Conservation (phyloP, 2,888 invertebrate species). For the Plebejus argus region DNA sequence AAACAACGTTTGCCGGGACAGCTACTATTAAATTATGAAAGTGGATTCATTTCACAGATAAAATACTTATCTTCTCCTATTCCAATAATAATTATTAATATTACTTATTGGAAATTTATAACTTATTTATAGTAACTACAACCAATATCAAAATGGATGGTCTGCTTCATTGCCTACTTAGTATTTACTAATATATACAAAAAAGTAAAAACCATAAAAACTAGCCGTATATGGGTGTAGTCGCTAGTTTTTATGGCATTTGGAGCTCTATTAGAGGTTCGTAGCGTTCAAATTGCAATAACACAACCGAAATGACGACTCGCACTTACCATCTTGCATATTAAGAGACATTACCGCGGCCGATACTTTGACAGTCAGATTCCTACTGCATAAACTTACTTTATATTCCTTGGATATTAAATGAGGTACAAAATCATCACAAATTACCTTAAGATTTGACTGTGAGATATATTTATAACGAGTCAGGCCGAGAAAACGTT, state of each 20-base stretch:
- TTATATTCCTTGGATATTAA: constrained; percentile 80
- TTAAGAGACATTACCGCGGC: constrained; percentile 36
- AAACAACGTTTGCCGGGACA: too few relatives aligned
- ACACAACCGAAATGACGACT: constrained; percentile 14
- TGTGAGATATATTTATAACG: constrained; percentile 75
- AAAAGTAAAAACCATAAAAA: neutral
- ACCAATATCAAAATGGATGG: neutral
- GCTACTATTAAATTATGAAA: too few relatives aligned
- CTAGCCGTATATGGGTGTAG: neutral
- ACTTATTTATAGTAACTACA: neutral
- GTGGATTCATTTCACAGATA: too few relatives aligned
- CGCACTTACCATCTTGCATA: constrained; percentile 22
- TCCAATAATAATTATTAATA: too few relatives aligned
- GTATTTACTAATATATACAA: neutral
- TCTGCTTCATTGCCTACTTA: neutral
- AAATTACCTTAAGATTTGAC: constrained; percentile 79
- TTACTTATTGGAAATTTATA: too few relatives aligned
- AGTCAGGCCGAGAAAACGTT: constrained; percentile 50
- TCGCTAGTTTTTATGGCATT: neutral
- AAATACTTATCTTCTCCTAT: too few relatives aligned
- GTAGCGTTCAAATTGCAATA: neutral
- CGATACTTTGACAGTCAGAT: constrained; percentile 68
- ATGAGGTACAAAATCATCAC: constrained; percentile 77
- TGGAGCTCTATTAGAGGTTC: neutral
- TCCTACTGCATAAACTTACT: constrained; percentile 63